Evolutionary conservation across 2,797 vertebrate species (phyloP), one percentile per base, ranked within the genome.

Genomic region (Gadopsis marmoratus): DNA sequence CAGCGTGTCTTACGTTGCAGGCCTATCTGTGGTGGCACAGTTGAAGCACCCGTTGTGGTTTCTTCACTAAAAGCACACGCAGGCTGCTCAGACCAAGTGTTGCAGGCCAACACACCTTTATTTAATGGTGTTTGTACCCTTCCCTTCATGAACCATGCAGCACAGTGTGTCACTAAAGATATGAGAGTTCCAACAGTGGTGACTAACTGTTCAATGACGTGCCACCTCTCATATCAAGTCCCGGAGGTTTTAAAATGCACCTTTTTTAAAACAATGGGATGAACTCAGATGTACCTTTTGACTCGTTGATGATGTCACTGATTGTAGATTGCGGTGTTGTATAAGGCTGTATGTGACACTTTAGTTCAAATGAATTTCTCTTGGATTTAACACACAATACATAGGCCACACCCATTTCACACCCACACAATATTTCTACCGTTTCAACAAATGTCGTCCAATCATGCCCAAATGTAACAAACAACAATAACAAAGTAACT

Each of bases 41-140:
- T 10, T 9, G 50, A 83, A 61, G 55, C 48, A 37, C 71, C 5
- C 21, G 61, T 61, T 69, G 35, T 43, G 11, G 35, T 78, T 82
- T 59, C 29, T 58, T 50, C 39, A 35, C 26, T 37, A 14, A n/a
- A n/a, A 16, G 11, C 39, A 31, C 29, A 68, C 17, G 4, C 45
- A 31, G 11, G 39, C 35, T 35, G 4, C 58, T 26, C 12, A 51
- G 70, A 35, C 31, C 47, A 16, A 51, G 39, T 65, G 67, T 78
- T 50, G 59, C 67, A 60, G 51, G 56, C 11, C 5, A 33, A 16
- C 29, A 26, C 60, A 33, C 7, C 31, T 56, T 74, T 53, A 61
- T 61, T 71, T 17, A 23, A 47, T 64, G 51, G 39, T 71, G 35
- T 58, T 65, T 80, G 61, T n/a, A 37, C 78, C 43, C 33, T 23